Evolutionary conservation across 2,113 vertebrate genomes (phyloP).

Genomic region (Hypanus sabinus): DNA sequence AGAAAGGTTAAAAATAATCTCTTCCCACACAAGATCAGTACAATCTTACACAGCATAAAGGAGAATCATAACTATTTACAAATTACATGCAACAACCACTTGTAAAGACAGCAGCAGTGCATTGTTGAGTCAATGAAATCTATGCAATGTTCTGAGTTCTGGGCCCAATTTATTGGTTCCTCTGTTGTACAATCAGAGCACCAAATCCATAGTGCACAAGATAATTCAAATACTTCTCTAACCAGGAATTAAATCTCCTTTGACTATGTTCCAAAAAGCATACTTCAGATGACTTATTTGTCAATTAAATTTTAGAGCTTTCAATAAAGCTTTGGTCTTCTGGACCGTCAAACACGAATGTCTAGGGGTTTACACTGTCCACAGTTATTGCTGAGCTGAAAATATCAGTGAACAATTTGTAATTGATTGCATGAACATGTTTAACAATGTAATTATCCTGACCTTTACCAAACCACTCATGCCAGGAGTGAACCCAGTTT

Average conservation of each 20-base stretch:
- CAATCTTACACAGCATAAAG: background rate
- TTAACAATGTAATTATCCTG: background rate
- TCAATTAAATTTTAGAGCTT: background rate
- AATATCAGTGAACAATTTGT: background rate
- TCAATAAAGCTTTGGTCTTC: background rate
- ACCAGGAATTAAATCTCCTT: background rate
- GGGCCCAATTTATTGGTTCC: background rate
- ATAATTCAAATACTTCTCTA: background rate
- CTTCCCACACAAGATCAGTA: background rate
- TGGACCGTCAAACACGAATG: background rate
- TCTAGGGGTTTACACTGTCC: background rate
- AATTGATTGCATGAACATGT: background rate
- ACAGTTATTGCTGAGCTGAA: background rate
- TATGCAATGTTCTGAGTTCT: background rate
- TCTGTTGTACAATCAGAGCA: background rate
- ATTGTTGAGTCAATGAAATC: background rate
- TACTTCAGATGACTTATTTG: slow-evolving; percentile 3
- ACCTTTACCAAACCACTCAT: slow-evolving; percentile 18
- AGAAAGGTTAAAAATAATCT: background rate
- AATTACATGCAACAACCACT: background rate
- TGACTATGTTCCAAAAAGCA: background rate
- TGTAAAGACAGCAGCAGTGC: background rate
- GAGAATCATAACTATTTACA: background rate
- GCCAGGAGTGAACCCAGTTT: background rate
- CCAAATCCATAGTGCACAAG: too few species aligned